phyloP scores from a whole-genome alignment of 2,113 vertebrate species.

The Peucedramus taeniatus region DNA sequence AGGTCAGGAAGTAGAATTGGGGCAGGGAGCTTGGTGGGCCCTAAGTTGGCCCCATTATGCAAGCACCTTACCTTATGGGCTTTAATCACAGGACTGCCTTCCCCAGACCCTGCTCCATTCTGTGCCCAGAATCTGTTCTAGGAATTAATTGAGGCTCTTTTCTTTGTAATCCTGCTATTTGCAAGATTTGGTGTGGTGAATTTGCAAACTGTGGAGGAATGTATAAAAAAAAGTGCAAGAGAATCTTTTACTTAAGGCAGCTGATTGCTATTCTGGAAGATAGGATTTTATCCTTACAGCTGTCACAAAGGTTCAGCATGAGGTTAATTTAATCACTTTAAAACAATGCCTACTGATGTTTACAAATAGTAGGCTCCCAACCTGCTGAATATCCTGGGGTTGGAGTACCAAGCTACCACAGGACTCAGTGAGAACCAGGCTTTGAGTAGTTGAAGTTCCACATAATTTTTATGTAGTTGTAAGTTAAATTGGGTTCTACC shows the following conservation, averaged over 20 bases:
- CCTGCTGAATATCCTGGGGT: neutral
- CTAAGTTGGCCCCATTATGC: neutral
- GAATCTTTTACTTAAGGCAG: neutral
- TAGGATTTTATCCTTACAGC: neutral
- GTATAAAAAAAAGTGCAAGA: neutral
- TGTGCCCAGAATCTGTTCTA: neutral
- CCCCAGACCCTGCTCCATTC: neutral
- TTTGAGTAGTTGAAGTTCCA: neutral
- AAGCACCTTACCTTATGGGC: neutral
- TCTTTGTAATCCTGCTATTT: neutral
- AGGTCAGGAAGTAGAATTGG: slow-evolving; percentile 5
- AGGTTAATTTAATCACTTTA: neutral
- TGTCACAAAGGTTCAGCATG: neutral
- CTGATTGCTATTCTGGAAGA: neutral
- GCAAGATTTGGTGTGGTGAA: neutral
- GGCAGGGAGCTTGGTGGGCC: neutral
- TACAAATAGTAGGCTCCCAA: neutral
- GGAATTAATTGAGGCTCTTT: neutral
- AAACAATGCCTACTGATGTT: neutral
- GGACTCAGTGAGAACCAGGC: neutral
- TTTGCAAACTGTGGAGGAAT: neutral
- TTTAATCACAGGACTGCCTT: neutral
- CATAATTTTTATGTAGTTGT: neutral
- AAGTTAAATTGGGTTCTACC: neutral
- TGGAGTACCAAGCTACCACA: neutral